These are phyloP conservation scores for Idaea dimidiata DNA, from an alignment of 2,888 invertebrate genomes.

Conservation along the genomic window DNA sequence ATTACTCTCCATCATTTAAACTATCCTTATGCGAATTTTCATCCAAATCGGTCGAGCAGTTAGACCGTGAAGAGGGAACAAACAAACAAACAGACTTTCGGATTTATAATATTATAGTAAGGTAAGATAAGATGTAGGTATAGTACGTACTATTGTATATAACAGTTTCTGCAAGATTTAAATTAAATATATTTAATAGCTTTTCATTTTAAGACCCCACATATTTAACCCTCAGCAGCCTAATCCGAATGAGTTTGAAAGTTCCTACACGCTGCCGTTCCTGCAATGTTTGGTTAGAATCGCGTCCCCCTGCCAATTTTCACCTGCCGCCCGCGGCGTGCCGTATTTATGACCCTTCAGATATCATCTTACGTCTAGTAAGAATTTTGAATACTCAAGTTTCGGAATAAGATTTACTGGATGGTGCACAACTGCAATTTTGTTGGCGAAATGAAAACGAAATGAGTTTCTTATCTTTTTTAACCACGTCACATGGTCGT, in stretches of 20 bases:
- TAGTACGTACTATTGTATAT: too few relatives aligned
- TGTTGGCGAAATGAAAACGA: not conserved
- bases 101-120: too few relatives aligned
- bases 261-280: constrained; percentile 4
- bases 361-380: constrained; percentile 67
- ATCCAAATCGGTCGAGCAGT: too few relatives aligned
- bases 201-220: not conserved
- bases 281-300: constrained; percentile 71
- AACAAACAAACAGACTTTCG: too few relatives aligned
- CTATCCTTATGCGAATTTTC: too few relatives aligned
- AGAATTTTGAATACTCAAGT: constrained; percentile 55
- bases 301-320: constrained; percentile 74
- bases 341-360: constrained; percentile 66
- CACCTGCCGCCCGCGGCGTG: constrained; percentile 62
- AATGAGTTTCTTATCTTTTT: not conserved
- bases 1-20: too few relatives aligned
- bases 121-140: too few relatives aligned
- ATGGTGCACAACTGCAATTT: not conserved
- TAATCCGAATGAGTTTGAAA: not conserved
- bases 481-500: constrained; percentile 6
- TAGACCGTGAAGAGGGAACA: too few relatives aligned
- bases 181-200: not conserved
- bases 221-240: not conserved
- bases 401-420: not conserved
- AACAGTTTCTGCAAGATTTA: not conserved